Base-by-base conservation (phyloP, 1,140 invertebrate genomes). In the Heliconius melpomene region DNA sequence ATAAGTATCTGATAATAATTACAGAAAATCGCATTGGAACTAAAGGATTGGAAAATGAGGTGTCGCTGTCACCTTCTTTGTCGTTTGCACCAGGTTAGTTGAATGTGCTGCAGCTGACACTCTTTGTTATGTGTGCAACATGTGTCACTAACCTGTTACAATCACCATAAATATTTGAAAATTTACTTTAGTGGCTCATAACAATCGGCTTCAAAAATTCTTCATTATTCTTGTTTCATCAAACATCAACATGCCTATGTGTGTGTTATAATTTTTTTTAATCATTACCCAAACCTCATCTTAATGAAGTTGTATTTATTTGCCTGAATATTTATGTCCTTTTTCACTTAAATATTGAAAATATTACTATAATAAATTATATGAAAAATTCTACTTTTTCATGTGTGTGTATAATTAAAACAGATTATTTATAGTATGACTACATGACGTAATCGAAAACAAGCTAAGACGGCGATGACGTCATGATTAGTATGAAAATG, bases 31-130 rank as follows among this genome's bases (percentile, higher is more conserved):
- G 95, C 94, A 95, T 96, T 95, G 96, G 95, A 95, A 96, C 96
- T 94, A 96, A 96, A 94, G 96, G 97, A 95, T 97, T 96, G 95
- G 97, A 97, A 95, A 97, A 96, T 95, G 96, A 97, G 95, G 95
- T 97, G 89, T 93, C 91, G 89, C 91, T 95, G 93, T 89, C 93
- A 91, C 88, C 93, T 86, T 88, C 94, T 91, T 94, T 94, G 92
- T 97, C 97, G 93, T 97, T 96, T 95, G 96, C 97, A 94, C 96
- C 97, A 95, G 96, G 97, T 94, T 96, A 96, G 95, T 97, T 97
- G 93, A 96, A 96, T 95, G 92, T 93, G 89, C 89, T 87, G 86
- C 89, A 83, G 86, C 88, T 90, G 90, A 94, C 91, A 91, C 85
- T 88, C 79, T 85, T 87, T 87, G 89, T 93, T 92, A 85, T 91